phyloP scores from a whole-genome alignment of 2,113 vertebrate species.

The Camelus dromedarius region DNA sequence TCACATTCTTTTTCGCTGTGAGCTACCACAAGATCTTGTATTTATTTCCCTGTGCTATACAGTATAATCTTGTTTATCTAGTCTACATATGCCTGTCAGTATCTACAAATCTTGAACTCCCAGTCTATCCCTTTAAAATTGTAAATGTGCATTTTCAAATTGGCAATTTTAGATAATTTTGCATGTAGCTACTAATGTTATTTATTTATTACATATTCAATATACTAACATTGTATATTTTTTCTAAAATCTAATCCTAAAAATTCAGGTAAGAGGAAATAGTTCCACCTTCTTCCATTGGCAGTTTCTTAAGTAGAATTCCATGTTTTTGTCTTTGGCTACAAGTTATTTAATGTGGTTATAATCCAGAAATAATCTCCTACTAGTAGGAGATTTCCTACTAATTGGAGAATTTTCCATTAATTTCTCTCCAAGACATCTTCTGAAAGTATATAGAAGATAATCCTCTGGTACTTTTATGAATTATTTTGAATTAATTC shows the following conservation, averaged over 20 bases:
- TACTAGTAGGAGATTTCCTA: neutral
- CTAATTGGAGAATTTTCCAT: neutral
- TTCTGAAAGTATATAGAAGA: neutral
- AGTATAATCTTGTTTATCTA: no score
- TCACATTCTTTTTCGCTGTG: no score
- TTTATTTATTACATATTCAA: neutral
- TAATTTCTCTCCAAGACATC: neutral
- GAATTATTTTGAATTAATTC: neutral
- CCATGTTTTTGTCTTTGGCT: neutral
- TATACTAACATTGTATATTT: neutral
- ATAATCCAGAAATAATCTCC: neutral
- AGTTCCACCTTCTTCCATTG: neutral
- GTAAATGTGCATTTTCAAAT: neutral
- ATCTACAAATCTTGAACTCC: no score
- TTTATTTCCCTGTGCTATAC: no score
- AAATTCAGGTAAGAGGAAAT: neutral
- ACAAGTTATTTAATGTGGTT: neutral
- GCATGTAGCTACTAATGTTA: neutral
- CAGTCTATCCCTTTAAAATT: neutral
- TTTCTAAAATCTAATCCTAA: neutral
- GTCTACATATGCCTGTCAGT: no score
- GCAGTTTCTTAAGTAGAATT: neutral
- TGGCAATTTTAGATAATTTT: neutral
- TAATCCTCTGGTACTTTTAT: neutral
- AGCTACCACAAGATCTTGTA: no score